These are phyloP conservation scores for Xanthorhoe designata DNA, from an alignment of 2,888 invertebrate species.

Conservation along the genomic window DNA sequence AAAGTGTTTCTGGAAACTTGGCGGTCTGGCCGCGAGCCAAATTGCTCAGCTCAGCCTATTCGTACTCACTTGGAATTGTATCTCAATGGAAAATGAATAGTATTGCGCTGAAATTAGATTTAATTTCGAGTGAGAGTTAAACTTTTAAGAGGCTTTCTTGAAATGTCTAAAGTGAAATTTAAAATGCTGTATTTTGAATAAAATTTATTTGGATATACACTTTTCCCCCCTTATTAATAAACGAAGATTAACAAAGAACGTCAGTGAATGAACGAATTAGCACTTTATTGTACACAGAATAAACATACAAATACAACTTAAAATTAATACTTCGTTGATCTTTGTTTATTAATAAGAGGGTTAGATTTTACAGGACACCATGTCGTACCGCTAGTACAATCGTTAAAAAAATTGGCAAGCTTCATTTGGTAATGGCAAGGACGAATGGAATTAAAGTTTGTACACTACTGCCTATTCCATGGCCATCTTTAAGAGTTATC, in stretches of 20 bases:
- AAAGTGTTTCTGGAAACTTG: conserved; percentile 8
- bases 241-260: too few relatives aligned
- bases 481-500: neutral
- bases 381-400: too few relatives aligned
- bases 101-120: neutral
- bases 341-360: too few relatives aligned
- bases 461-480: neutral
- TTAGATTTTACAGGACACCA: too few relatives aligned
- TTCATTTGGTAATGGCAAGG: too few relatives aligned
- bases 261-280: too few relatives aligned
- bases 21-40: conserved; percentile 1
- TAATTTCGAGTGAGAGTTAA: neutral
- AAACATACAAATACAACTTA: too few relatives aligned
- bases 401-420: too few relatives aligned
- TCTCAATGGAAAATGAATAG: neutral
- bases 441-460: neutral
- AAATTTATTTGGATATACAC: too few relatives aligned
- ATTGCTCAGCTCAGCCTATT: neutral
- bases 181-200: neutral
- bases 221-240: too few relatives aligned
- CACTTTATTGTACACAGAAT: too few relatives aligned
- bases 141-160: neutral
- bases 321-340: too few relatives aligned
- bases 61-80: neutral
- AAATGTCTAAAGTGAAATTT: neutral